Base-by-base conservation (phyloP, 2,797 vertebrate genomes). In the Bovichtus diacanthus region DNA sequence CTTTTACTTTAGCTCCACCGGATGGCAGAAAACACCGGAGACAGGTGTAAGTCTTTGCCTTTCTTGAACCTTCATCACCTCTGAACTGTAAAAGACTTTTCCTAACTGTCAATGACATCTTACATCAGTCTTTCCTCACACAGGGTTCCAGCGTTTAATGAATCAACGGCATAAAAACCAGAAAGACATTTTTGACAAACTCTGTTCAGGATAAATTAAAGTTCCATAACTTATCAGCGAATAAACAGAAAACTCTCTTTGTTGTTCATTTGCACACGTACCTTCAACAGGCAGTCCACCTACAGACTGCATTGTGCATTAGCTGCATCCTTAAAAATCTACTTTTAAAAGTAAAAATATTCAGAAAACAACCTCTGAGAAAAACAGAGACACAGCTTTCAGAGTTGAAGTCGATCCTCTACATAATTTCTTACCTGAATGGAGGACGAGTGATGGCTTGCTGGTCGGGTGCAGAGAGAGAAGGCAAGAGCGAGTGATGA, bases 351-450 rank as follows among this genome's bases (percentile, higher is more conserved):
- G 18, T 27, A 25, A 25, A 64, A 43, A 62, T 2, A 16, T 15
- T 41, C 16, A 46, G 38, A 65, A n/a, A 39, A 61, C 31, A 73
- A 27, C 1, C 12, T 54, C 39, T 10, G 25, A 59, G 15, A 68
- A 10, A 69, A 31, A 34, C 25, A 53, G 31, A 72, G 38, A 66
- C 21, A 19, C 55, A 67, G 19, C 51, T 66, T 31, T 47, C 50
- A 72, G n/a, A 4, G 34, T 9, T 18, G 13, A 66, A 38, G 44
- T 53, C 54, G 78, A 31, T 47, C 54, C 15, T 36, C 50, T 27
- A 1, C 13, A 44, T 66, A 8, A 21, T 27, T 2, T 80, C 92
- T 94, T 95, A 96, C 95, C 94, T 95, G 92, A 83, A 46, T 58
- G 77, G 66, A 74, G 55, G 76, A 67, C 3, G 74, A 78, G 82